phyloP scores from a whole-genome alignment of 2,888 invertebrate species.

The Acholoe squamosa region DNA sequence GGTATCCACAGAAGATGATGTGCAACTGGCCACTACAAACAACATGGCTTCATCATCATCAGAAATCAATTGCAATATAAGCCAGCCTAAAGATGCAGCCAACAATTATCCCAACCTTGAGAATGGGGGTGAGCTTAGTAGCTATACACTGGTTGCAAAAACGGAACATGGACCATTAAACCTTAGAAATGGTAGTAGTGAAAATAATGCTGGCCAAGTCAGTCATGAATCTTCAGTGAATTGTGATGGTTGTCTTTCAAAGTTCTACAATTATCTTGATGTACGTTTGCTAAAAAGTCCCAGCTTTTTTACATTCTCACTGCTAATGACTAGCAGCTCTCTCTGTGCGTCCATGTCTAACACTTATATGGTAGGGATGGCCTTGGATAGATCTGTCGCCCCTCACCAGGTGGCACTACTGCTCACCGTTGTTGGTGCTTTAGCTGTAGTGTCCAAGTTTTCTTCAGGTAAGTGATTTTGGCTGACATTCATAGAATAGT shows the following conservation, averaged over 20 bases:
- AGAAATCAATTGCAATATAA: neutral
- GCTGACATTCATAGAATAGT: no score
- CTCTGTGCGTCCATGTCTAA: conserved; percentile 35
- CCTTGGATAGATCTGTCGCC: conserved; percentile 23
- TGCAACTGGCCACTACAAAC: neutral
- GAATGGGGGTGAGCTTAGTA: neutral
- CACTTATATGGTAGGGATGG: conserved; percentile 51
- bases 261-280: conserved; percentile 1
- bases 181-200: neutral
- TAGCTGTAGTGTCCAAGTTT: neutral
- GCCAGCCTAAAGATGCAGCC: neutral
- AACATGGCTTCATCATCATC: neutral
- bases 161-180: no score
- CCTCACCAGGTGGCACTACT: conserved; percentile 25
- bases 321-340: conserved; percentile 18
- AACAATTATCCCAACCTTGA: neutral
- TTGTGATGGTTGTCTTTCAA: neutral
- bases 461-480: conserved; percentile 13
- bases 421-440: neutral
- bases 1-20: no score
- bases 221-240: no score
- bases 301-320: neutral
- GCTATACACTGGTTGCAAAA: no score
- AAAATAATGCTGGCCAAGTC: neutral
- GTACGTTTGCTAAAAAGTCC: neutral